Evolutionary conservation across 2,888 invertebrate genomes (phyloP), one percentile per base, ranked within the genome.

Genomic region (Tribolium freemani): DNA sequence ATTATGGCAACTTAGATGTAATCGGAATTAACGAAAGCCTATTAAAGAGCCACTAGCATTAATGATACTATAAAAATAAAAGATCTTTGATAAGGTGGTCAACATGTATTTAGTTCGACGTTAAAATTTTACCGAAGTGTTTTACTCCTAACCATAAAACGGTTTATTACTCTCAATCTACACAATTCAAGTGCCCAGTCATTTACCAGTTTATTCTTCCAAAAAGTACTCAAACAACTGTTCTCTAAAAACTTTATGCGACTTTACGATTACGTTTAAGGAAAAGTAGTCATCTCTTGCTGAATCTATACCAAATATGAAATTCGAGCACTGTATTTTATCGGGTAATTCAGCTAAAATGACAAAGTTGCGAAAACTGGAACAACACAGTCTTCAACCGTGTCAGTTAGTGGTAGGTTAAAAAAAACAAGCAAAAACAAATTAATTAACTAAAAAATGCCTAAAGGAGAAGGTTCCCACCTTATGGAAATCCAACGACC

Each of bases 1-100:
- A 58, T 58, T 58, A 58, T 20, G 45, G 44, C 31, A 45, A 9
- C 20, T 44, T 11, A 45, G 21, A 46, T 26, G 60, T 48, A 30
- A 60, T 60, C 48, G 26, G 60, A 60, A 60, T 60, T 60, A 48
- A 60, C 46, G 60, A 26, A 26, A 26, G 3, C 69, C 57, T 30
- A 53, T 66, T 71, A 61, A 69, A 71, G 58, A 74, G 56, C 38
- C 45, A 45, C 45, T 26, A 26, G 5, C 1, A 26, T 26, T 26
- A 26, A 26, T 26, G 26, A 26, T 26, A 26, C 26, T 26, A 26
- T 26, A 45, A 45, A 45, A 45, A 5, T 45, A 2, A 45, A 10
- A 8, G 45, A 45, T 48, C 3, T 48, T 48, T 11, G 10, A 48
- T 38, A 38, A n/a, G n/a, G 38, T 38, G 38, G 38, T 38, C 38